Conservation (phyloP, 53 echinoderm and acorn worm genomes). For the Crossaster papposus region DNA sequence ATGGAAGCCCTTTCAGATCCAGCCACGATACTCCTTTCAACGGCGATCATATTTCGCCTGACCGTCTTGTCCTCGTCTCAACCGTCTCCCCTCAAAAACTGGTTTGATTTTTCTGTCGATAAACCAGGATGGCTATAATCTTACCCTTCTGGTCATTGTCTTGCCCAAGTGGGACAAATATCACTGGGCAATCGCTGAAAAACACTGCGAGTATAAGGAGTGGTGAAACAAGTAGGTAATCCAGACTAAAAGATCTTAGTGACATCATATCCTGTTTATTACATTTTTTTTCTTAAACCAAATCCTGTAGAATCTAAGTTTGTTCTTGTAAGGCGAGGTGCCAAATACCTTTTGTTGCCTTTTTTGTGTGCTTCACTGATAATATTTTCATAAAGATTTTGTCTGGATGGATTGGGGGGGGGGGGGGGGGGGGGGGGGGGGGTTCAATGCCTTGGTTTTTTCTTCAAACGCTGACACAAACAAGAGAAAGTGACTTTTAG, state of each 20-base stretch:
- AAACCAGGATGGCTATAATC: constrained; percentile 31
- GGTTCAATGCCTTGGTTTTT: constrained; percentile 4
- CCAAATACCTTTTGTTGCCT: constrained; percentile 33
- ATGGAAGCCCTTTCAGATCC: constrained; percentile 26
- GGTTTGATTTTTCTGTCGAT: constrained; percentile 15
- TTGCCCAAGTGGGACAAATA: background rate
- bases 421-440: too few species aligned
- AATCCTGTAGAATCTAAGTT: background rate
- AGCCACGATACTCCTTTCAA: background rate
- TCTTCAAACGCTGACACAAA: background rate
- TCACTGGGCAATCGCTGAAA: background rate
- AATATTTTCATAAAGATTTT: constrained; percentile 33
- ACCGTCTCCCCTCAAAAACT: background rate
- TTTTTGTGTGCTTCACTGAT: constrained; percentile 31
- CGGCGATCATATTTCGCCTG: constrained; percentile 36
- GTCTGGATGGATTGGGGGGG: too few species aligned
- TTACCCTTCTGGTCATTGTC: constrained; percentile 43
- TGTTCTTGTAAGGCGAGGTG: background rate
- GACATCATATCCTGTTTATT: constrained; percentile 59
- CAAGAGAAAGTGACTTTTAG: background rate
- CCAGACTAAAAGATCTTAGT: background rate
- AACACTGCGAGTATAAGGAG: background rate
- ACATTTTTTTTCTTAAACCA: background rate
- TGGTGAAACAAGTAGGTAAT: background rate
- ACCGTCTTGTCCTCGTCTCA: background rate